These are phyloP conservation scores for Ctenosaura bakeri DNA, from an alignment of 2,797 vertebrate genomes.

Conservation along the genomic window DNA sequence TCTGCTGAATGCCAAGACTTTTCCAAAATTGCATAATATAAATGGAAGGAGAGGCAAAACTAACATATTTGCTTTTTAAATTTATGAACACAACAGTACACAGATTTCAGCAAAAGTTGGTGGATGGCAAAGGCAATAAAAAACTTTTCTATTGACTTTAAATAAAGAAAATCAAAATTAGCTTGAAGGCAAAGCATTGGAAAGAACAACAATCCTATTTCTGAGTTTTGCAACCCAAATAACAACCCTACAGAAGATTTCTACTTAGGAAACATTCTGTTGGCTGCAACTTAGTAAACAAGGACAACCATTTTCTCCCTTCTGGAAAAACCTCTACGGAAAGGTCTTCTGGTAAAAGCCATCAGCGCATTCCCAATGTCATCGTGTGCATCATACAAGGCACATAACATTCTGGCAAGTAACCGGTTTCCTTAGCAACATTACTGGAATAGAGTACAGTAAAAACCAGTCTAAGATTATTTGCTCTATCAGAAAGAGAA, in stretches of 20 bases:
- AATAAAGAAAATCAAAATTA: constrained; percentile 47
- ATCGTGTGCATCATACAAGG: constrained; percentile 54
- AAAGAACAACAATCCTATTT: not conserved
- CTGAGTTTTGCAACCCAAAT: constrained; percentile 21
- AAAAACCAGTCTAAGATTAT: constrained; percentile 51
- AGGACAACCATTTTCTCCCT: constrained; percentile 29
- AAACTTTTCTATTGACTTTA: constrained; percentile 59
- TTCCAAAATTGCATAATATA: not conserved
- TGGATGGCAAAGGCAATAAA: not conserved
- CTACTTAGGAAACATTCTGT: constrained; percentile 52
- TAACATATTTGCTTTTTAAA: not conserved
- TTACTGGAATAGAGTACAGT: constrained; percentile 13
- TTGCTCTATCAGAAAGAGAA: constrained; percentile 49
- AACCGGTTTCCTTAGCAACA: constrained; percentile 69
- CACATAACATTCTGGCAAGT: constrained; percentile 55
- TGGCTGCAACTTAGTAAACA: constrained; percentile 41
- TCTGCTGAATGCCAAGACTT: not conserved
- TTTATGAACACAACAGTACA: constrained; percentile 57
- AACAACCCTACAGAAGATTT: constrained; percentile 20
- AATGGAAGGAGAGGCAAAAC: constrained; percentile 26
- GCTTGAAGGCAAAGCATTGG: constrained; percentile 29
- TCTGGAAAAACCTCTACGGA: constrained; percentile 56
- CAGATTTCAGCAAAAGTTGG: constrained; percentile 56
- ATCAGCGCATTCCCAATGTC: constrained; percentile 73
- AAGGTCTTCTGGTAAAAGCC: not conserved